These are phyloP conservation scores for Potamarius usumacintae DNA, from an alignment of 2,113 vertebrate genomes.

Conservation along the genomic window DNA sequence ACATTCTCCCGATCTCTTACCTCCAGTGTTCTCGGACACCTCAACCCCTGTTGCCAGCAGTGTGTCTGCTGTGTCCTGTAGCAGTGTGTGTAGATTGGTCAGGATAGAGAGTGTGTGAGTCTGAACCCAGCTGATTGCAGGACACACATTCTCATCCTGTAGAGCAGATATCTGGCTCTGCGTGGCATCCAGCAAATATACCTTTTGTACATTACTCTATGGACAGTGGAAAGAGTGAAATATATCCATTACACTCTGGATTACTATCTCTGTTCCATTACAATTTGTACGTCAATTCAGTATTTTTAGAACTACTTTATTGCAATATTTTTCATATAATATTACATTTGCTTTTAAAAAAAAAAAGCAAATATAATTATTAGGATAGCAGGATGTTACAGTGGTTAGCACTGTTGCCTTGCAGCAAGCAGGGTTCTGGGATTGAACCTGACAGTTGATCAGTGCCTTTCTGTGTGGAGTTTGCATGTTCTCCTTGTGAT, in stretches of 20 bases:
- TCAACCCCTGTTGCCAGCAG: constrained; percentile 48
- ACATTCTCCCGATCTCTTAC: constrained; percentile 25
- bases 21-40: constrained; percentile 45
- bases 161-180: constrained; percentile 40
- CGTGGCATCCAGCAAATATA: constrained; percentile 25
- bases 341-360: not conserved
- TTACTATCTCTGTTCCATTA: not conserved
- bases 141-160: constrained; percentile 29
- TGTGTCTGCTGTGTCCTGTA: constrained; percentile 20
- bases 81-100: constrained; percentile 13
- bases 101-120: constrained; percentile 39
- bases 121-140: constrained; percentile 37
- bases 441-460: no score
- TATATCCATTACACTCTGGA: not conserved
- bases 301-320: not conserved
- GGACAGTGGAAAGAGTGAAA: not conserved
- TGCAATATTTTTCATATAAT: not conserved
- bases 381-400: no score
- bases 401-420: no score
- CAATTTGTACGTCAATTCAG: not conserved
- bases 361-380: not conserved
- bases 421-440: no score
- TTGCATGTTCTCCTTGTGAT: no score
- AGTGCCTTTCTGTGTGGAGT: no score
- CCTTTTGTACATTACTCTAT: constrained; percentile 17